Base-by-base conservation (phyloP, 1,140 invertebrate species). In the Drosophila lowei region DNA sequence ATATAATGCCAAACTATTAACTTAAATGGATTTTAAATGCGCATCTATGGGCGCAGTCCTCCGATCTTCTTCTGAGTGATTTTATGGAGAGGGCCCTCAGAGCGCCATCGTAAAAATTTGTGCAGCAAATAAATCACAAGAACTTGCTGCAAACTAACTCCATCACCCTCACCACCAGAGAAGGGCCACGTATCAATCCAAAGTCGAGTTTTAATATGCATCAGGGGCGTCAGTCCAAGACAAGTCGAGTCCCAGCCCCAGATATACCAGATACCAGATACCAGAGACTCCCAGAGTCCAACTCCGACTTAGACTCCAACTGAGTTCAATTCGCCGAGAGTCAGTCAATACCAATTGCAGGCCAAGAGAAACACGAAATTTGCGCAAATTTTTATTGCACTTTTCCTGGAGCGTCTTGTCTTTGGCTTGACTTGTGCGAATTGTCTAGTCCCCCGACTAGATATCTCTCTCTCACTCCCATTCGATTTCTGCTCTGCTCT, bases 301-400 rank as follows among this genome's bases (percentile, higher is more conserved):
- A 38, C 25, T 34, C 2, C 25, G 8, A 2, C 49, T 52, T 6
- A 9, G 3, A 9, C 47, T 52, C 34, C 38, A 21, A 13, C 42
- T 23, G 34, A 38, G 34, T 38, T 38, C 34, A 13, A 38, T 38
- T 38, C 34, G 34, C 34, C 34, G 44, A 43, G 52, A 67, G 61
- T 64, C 72, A 75, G 74, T 80, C 83, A 88, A 86, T 88, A 88
- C 77, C 83, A 88, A 86, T 86, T 86, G 81, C 81, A 79, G 81
- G 81, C 77, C 81, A 86, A 86, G 44, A 86, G 74, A 88, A 86
- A 86, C 81, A 86, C 81, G 81, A 86, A 86, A 86, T 86, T 86
- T 86, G 73, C 83, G 81, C 83, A 86, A 88, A 86, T 86, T 88
- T 86, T 88, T 88, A 85, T 85, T 85, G 81, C 81, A 86, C 81